Base-by-base conservation (phyloP, 2,888 invertebrate genomes). In the Trachelus tabidus region DNA sequence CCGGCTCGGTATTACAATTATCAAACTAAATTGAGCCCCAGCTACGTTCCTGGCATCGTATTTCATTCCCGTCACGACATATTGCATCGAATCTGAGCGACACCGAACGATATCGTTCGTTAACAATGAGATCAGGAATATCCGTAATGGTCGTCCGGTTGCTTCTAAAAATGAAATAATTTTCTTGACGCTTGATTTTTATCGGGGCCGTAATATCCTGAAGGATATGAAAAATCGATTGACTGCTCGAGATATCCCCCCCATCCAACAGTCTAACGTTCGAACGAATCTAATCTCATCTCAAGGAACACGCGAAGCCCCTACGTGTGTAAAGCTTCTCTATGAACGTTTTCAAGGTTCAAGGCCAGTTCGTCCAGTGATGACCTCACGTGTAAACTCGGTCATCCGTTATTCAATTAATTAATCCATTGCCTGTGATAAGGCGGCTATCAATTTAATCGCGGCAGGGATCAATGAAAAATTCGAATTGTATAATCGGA, bases 341-440 rank as follows among this genome's bases (percentile, higher is more conserved):
- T 78, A 9, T 68, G 79, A 73, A 68, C 68, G 69, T 71, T 75
- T 75, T 75, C 78, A 79, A 75, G 86, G 87, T 89, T 87, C 87
- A 88, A 87, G 87, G 87, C 77, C 84, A 76, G 37, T 76, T 73
- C 76, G 85, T 76, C 81, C 85, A 85, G 86, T 86, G 86, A 85
- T 81, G 86, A 85, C 83, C 86, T 85, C 80, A 73, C 81, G 79
- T 76, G 79, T 75, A 71, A 31, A 69, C 75, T 76, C 75, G 81
- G 79, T 83, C 83, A 76, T 81, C 81, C 84, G 85, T 85, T 82
- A 83, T 84, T 84, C 84, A 82, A 86, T 87, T 86, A 84, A 86
- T 85, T 84, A 85, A 84, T 83, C 80, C 74, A 56, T 23, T 23
- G 6, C 23, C 23, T 23, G 56, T 23, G 56, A 56, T 56, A 56